phyloP scores from a whole-genome alignment of 2,888 invertebrate genomes.

The Cephus rjabovi region DNA sequence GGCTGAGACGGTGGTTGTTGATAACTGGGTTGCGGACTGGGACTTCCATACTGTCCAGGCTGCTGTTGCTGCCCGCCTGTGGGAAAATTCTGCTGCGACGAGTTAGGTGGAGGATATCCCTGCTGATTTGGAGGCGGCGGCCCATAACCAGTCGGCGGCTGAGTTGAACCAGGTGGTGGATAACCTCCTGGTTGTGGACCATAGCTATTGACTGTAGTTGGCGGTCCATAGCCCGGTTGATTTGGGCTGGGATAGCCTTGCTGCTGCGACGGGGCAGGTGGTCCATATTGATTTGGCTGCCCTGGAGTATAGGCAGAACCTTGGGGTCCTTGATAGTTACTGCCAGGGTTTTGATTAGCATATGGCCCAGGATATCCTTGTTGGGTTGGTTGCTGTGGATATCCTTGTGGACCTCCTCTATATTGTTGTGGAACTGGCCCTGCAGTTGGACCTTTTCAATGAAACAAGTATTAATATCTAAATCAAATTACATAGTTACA shows the following conservation, averaged over 20 bases:
- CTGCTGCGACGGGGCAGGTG: constrained; percentile 73
- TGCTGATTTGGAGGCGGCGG: constrained; percentile 77
- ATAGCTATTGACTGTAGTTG: constrained; percentile 60
- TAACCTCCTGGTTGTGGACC: constrained; percentile 68
- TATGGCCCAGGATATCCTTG: constrained; percentile 73
- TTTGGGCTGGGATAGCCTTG: constrained; percentile 74
- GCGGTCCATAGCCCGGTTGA: constrained; percentile 68
- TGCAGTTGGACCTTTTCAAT: constrained; percentile 66
- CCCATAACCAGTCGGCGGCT: constrained; percentile 72
- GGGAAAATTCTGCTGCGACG: constrained; percentile 64
- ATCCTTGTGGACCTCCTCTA: constrained; percentile 70
- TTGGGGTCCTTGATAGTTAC: constrained; percentile 76
- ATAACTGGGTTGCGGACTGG: constrained; percentile 63
- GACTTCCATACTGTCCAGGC: constrained; percentile 64
- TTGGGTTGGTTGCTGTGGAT: constrained; percentile 76
- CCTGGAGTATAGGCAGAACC: constrained; percentile 66
- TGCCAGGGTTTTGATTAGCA: constrained; percentile 70
- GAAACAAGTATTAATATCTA: background rate
- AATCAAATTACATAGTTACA: background rate
- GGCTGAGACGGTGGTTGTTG: constrained; percentile 52
- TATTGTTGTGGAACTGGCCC: constrained; percentile 71
- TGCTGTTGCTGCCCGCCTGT: constrained; percentile 64
- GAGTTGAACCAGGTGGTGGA: constrained; percentile 71
- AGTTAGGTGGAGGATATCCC: constrained; percentile 73
- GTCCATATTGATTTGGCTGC: constrained; percentile 74